Percentiles rank a stretch among this genome's conserved stretches.
These are phyloP conservation scores for Hyposmocoma kahamanoa DNA, from an alignment of 1,140 invertebrate species.

Conservation along the genomic window DNA sequence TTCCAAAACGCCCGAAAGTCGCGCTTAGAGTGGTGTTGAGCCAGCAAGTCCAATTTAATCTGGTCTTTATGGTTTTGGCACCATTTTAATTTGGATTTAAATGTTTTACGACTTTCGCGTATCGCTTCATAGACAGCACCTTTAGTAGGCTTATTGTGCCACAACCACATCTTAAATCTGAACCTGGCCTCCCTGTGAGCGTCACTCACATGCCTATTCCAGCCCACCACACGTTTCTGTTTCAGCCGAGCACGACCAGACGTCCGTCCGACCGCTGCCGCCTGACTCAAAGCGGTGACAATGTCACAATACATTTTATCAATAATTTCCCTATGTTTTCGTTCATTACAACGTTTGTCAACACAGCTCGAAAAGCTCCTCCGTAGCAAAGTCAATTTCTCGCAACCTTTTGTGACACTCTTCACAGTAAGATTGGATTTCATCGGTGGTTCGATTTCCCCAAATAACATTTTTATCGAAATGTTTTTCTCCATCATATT, in stretches of 20 bases:
- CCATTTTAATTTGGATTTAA: background rate
- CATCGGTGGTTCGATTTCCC: background rate
- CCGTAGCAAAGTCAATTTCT: background rate
- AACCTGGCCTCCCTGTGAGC: background rate
- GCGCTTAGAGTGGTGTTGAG: background rate
- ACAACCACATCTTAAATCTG: background rate
- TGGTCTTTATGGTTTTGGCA: constrained; percentile 2
- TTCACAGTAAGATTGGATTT: background rate
- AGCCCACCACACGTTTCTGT: background rate
- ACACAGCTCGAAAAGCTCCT: background rate
- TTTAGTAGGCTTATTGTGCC: background rate
- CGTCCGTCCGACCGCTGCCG: too few relatives aligned
- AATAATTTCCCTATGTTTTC: background rate
- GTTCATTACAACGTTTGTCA: background rate
- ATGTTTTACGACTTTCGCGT: background rate
- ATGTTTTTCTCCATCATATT: background rate
- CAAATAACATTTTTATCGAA: background rate
- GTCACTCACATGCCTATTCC: constrained; percentile 2
- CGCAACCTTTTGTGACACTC: background rate
- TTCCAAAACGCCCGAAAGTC: background rate
- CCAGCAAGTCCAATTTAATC: constrained; percentile 2
- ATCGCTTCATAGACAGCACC: background rate
- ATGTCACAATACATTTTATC: background rate
- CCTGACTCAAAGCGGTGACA: background rate
- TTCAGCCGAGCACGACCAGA: too few relatives aligned